Evolutionary conservation across 2,797 vertebrate species (phyloP).

Genomic region (Sitta carolinensis): DNA sequence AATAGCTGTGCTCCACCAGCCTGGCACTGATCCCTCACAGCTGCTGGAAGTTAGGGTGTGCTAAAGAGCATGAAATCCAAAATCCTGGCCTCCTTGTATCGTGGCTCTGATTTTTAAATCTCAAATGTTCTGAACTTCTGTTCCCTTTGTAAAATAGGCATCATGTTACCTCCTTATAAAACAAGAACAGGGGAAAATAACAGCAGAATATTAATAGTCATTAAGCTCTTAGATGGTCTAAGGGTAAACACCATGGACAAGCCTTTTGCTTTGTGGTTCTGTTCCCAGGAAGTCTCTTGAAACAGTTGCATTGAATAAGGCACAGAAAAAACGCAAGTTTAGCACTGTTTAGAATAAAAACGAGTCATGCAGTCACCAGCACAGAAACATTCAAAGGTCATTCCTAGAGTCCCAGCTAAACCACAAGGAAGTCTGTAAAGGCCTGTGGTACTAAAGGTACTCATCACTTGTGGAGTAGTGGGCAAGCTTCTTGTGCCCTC

Average conservation of each 20-base stretch:
- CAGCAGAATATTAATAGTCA: neutral
- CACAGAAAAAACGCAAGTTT: neutral
- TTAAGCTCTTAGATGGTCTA: neutral
- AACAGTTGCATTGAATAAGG: neutral
- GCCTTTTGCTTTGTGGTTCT: neutral
- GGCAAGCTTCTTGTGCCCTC: neutral
- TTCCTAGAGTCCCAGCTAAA: neutral
- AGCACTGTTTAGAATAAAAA: neutral
- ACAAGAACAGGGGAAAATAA: neutral
- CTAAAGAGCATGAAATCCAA: neutral
- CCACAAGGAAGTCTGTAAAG: neutral
- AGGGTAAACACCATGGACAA: neutral
- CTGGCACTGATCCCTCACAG: neutral
- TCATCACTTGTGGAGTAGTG: neutral
- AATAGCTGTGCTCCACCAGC: neutral
- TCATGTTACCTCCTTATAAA: neutral
- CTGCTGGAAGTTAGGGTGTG: neutral
- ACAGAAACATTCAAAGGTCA: neutral
- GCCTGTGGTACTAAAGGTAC: neutral
- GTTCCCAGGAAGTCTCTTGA: neutral
- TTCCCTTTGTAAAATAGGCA: neutral
- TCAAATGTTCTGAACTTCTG: neutral
- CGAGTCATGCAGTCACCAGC: rapidly evolving
- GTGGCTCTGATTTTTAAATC: neutral
- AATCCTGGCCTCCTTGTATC: neutral